A percentile compares a stretch with the other conserved stretches of the same genome.
Evolutionary conservation across 2,888 invertebrate species (phyloP).

Genomic region (Polia nebulosa): DNA sequence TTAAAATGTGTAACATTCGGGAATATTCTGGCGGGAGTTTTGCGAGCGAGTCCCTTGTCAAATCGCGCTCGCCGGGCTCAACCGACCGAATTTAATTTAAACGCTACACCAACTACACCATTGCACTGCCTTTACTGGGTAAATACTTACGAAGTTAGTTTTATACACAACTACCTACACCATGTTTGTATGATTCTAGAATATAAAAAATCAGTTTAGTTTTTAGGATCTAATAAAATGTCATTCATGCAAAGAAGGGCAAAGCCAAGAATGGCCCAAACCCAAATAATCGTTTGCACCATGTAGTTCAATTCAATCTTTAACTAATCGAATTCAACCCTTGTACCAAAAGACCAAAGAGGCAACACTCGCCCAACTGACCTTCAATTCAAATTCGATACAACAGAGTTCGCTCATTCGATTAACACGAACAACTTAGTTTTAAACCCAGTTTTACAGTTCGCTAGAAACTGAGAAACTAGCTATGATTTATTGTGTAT

Average conservation of each 20-base stretch:
- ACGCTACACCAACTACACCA: constrained; percentile 53
- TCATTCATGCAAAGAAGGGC: constrained; percentile 3
- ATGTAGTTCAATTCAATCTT: constrained; percentile 7
- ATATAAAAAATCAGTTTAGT: not conserved
- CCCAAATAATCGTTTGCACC: not conserved
- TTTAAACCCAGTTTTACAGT: constrained; percentile 58
- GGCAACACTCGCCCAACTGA: constrained; percentile 8
- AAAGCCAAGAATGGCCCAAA: not conserved
- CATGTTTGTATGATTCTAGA: not conserved
- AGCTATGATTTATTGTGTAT: constrained; percentile 61
- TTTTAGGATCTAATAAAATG: constrained; percentile 11
- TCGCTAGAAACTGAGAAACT: constrained; percentile 49
- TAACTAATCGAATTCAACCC: constrained; percentile 17
- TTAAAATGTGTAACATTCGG: constrained; percentile 68
- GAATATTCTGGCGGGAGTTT: constrained; percentile 60
- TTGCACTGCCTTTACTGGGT: constrained; percentile 49
- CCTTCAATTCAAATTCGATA: constrained; percentile 50
- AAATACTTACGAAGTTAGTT: constrained; percentile 42
- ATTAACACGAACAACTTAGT: constrained; percentile 56
- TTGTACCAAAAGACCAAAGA: constrained; percentile 21
- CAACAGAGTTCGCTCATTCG: constrained; percentile 39
- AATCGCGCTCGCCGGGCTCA: constrained; percentile 65
- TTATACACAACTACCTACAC: constrained; percentile 6
- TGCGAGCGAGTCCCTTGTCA: constrained; percentile 67
- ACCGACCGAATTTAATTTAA: constrained; percentile 72